Base-by-base conservation (phyloP, 2,113 vertebrate species). In the Calyptommatus sinebrachiatus region DNA sequence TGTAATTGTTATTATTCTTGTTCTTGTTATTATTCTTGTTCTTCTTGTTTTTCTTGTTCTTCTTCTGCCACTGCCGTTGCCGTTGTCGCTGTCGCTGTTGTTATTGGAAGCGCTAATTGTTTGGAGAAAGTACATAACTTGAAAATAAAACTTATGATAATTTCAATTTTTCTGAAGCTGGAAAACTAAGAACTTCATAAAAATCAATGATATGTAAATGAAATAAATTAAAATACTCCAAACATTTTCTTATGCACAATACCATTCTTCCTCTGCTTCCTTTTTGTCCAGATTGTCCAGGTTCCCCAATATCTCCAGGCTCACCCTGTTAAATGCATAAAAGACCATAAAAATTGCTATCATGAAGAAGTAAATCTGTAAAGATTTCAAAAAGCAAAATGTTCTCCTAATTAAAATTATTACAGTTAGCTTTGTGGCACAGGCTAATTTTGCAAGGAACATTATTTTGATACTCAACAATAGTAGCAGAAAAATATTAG, bases 201-300 rank as follows among this genome's bases (percentile, higher is more conserved):
- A 6, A 28, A 2, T 28, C 8, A 11, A 31, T 68, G 57, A 74
- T 41, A 61, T 46, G 9, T 14, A 71, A 71, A 71, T n/a, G 8
- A 62, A 61, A 48, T 12, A 24, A 74, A 9, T 35, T 70, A 1
- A 2, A 63, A 66, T 22, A 29, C 21, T 71, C 20, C 41, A n/a
- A 21, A 73, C 57, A 73, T 26, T 28, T 75, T 69, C 20, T 10
- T 57, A n/a, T 60, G 24, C 63, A 74, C 48, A 57, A 60, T 90
- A 91, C 91, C 28, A 0, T 88, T 85, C 24, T 80, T 66, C 88
- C 91, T 78, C 79, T 73, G 0, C 26, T 35, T 62, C 92, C 92
- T 79, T 94, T 93, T 63, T 73, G 80, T 62, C 88, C 88, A 5
- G 0, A 0, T 53, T 88, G 70, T 84, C 90, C 91, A 68, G 72